A percentile compares a stretch with the other conserved stretches of the same genome.
These are phyloP conservation scores for Thalassophryne amazonica DNA, from an alignment of 2,797 vertebrate species.

Conservation along the genomic window DNA sequence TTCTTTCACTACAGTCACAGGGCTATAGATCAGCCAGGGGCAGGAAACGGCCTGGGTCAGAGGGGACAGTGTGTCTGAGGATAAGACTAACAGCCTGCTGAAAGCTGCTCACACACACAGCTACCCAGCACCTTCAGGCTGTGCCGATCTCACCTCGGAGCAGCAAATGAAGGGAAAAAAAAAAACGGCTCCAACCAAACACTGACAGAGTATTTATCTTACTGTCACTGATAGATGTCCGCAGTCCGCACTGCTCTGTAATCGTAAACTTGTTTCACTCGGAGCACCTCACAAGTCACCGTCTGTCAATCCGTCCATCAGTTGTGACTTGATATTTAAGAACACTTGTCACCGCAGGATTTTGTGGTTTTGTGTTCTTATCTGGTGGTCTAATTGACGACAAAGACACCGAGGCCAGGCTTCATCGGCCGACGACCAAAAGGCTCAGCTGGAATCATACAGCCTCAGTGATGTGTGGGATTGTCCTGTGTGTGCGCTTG, in stretches of 20 bases:
- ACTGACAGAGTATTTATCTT: slow-evolving; percentile 27
- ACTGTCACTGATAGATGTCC: slow-evolving; percentile 2
- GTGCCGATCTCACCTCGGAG: slow-evolving; percentile 40
- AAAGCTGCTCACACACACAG: slow-evolving; percentile 57
- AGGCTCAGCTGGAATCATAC: slow-evolving; percentile 65
- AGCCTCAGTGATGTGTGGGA: slow-evolving; percentile 28
- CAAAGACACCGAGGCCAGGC: slow-evolving; percentile 15
- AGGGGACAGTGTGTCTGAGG: slow-evolving; percentile 52
- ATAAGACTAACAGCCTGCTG: slow-evolving; percentile 73
- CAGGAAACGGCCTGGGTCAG: slow-evolving; percentile 72
- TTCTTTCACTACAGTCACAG: slow-evolving; percentile 58
- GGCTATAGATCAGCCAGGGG: slow-evolving; percentile 76
- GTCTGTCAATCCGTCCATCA: slow-evolving; percentile 5
- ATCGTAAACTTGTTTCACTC: slow-evolving; percentile 3
- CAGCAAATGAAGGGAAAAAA: slow-evolving; percentile 29
- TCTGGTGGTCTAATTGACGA: slow-evolving; percentile 11
- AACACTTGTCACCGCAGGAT: slow-evolving; percentile 42
- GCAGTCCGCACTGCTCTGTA: neutral
- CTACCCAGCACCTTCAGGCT: slow-evolving; percentile 55
- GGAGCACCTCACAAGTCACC: slow-evolving; percentile 2
- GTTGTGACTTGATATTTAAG: slow-evolving; percentile 20
- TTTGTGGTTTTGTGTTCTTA: slow-evolving; percentile 12
- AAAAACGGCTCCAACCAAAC: slow-evolving; percentile 35
- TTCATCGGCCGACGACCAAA: slow-evolving; percentile 27
- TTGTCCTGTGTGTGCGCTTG: slow-evolving; percentile 46